Conservation (phyloP, 2,113 vertebrate genomes). For the Brevimyrus niger region DNA sequence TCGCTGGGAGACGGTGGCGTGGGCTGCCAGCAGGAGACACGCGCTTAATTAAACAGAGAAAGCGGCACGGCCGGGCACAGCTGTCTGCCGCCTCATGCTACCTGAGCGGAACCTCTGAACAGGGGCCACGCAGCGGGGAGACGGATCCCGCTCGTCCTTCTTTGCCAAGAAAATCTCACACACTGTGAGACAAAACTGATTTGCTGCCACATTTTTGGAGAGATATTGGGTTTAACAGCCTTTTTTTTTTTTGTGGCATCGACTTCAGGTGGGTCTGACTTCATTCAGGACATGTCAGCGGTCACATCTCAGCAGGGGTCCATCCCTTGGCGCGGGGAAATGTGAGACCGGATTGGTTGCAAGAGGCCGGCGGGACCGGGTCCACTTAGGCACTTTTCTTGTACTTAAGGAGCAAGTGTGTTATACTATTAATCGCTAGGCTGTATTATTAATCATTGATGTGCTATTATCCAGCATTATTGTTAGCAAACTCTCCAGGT, state of each 20-base stretch:
- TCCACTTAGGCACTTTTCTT: background rate
- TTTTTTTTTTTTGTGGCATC: background rate
- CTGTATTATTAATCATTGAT: background rate
- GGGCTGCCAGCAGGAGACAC: background rate
- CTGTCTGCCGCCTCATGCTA: background rate
- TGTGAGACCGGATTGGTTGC: background rate
- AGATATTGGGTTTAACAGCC: background rate
- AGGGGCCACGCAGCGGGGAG: background rate
- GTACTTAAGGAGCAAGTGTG: background rate
- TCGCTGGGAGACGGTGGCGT: background rate
- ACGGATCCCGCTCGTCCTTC: background rate
- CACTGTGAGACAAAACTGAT: background rate
- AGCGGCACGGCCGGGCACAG: background rate
- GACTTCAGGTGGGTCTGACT: slow-evolving; percentile 1
- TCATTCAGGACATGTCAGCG: background rate
- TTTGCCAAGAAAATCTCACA: background rate
- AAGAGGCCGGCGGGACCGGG: background rate
- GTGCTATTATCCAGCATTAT: background rate
- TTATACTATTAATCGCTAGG: background rate
- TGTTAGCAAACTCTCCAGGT: background rate
- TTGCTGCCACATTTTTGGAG: background rate
- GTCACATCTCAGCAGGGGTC: background rate
- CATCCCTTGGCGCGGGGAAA: background rate
- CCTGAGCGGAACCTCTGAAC: background rate
- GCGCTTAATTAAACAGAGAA: slow-evolving; percentile 8